These are phyloP conservation scores for Polyommatus icarus DNA, from an alignment of 2,888 invertebrate species.

Conservation along the genomic window DNA sequence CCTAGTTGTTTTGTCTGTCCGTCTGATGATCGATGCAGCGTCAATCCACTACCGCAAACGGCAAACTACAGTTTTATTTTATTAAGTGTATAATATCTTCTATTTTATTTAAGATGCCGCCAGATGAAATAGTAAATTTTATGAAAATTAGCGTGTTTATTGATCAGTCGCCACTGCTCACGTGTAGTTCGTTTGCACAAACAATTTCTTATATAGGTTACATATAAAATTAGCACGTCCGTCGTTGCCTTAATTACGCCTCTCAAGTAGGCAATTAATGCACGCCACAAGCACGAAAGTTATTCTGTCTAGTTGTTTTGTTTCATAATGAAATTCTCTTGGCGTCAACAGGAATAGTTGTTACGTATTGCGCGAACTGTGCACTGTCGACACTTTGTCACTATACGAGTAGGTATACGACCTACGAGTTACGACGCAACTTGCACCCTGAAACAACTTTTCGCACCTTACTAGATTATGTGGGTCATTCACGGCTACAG, in stretches of 20 bases:
- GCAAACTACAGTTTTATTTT: too few relatives aligned
- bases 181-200: neutral
- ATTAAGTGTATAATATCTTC: too few relatives aligned
- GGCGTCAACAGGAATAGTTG: conserved; percentile 31
- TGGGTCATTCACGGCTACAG: neutral
- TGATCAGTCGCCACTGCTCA: neutral
- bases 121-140: neutral
- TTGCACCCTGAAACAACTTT: neutral
- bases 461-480: neutral
- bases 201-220: conserved; percentile 9
- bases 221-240: conserved; percentile 34
- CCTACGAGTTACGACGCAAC: neutral
- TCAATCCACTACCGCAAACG: too few relatives aligned
- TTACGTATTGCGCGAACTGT: conserved; percentile 22
- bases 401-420: neutral
- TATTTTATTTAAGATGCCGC: too few relatives aligned
- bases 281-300: conserved; percentile 36
- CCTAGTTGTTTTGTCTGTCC: too few relatives aligned
- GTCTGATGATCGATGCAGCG: too few relatives aligned
- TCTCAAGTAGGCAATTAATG: conserved; percentile 39
- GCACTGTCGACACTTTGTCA: neutral
- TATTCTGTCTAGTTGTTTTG: conserved; percentile 34
- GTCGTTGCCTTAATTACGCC: conserved; percentile 32
- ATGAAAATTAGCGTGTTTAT: neutral
- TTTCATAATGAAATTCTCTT: conserved; percentile 37